Conservation (phyloP, 1,140 invertebrate species). For the Bombus pyrosoma region DNA sequence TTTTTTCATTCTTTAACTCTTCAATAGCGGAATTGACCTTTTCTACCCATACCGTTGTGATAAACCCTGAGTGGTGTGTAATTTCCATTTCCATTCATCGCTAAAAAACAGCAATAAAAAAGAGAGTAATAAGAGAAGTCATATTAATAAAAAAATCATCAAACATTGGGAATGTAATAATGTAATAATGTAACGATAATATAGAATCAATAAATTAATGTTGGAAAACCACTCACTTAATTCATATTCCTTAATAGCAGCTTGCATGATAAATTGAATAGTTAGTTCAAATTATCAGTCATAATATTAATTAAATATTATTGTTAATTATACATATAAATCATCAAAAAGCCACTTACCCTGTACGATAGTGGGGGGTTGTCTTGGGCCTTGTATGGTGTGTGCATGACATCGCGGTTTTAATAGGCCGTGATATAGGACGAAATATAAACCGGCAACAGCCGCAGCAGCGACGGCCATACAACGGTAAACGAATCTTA, state of each 20-base stretch:
- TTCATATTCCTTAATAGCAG: conserved; percentile 72
- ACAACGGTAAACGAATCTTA: conserved; percentile 82
- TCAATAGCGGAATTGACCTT: conserved; percentile 91
- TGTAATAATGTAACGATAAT: not conserved
- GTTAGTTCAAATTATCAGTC: not conserved
- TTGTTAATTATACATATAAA: not conserved
- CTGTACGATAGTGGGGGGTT: conserved; percentile 81
- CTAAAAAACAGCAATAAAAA: conserved; percentile 72
- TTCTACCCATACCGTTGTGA: conserved; percentile 89
- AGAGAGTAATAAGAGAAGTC: conserved; percentile 6
- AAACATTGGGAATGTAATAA: not conserved
- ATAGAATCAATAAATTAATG: conserved; percentile 20
- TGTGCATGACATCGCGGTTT: conserved; percentile 87
- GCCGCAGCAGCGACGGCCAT: conserved; percentile 86
- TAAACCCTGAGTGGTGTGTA: conserved; percentile 90
- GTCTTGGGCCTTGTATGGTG: conserved; percentile 82
- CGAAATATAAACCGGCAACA: conserved; percentile 86
- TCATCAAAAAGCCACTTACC: conserved; percentile 70
- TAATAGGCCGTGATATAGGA: conserved; percentile 87
- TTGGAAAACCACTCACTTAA: conserved; percentile 62
- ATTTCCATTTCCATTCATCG: conserved; percentile 87
- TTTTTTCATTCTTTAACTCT: conserved; percentile 6
- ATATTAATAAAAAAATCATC: conserved; percentile 26
- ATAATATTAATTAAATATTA: no score
- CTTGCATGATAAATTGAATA: conserved; percentile 55